Conservation (phyloP, 2,797 vertebrate species). For the Sphenodon punctatus region DNA sequence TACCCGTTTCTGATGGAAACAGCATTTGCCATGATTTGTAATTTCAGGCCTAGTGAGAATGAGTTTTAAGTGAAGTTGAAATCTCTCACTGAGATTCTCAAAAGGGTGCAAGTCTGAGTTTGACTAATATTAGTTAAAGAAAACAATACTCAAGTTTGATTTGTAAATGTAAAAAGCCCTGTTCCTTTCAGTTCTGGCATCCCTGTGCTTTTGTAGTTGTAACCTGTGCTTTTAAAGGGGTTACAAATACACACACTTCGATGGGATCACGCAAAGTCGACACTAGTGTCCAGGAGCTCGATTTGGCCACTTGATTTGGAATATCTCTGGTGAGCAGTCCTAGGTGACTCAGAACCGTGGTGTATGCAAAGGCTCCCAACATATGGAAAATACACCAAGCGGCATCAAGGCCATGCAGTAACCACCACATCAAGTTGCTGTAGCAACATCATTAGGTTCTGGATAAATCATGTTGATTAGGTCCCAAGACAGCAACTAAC, state of each 20-base stretch:
- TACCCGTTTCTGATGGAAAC: no score
- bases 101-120: no score
- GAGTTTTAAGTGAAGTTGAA: no score
- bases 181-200: no score
- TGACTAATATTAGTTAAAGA: no score
- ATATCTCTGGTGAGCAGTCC: background rate
- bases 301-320: background rate
- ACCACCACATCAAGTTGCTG: constrained; percentile 27
- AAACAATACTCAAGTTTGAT: no score
- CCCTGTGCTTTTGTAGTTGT: background rate
- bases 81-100: no score
- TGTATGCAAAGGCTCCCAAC: background rate
- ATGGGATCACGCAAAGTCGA: background rate
- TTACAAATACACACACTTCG: background rate
- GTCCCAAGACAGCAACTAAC: constrained; percentile 33
- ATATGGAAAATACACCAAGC: background rate
- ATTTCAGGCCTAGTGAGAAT: no score
- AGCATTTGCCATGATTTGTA: no score
- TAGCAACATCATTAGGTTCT: constrained; percentile 56
- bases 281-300: background rate
- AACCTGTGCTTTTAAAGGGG: no score
- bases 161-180: no score
- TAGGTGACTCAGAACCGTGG: background rate
- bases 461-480: constrained; percentile 55
- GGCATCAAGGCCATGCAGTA: background rate